Base-by-base conservation (phyloP, 2,113 vertebrate species). In the Pogona vitticeps region DNA sequence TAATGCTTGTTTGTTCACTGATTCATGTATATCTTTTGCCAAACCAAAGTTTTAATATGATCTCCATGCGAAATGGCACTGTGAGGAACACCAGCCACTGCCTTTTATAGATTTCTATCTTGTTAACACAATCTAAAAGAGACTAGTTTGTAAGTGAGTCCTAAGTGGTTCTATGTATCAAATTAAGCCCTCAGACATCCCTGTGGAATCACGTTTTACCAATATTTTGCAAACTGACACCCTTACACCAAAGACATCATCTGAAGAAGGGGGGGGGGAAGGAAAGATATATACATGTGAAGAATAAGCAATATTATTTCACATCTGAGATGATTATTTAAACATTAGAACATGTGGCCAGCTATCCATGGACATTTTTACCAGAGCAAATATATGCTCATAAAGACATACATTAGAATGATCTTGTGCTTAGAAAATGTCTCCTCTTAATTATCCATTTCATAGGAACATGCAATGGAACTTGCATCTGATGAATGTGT, bases 221-320 rank as follows among this genome's bases (percentile, higher is more conserved):
- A 78, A 72, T 36, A 87, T 90, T 86, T 68, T 88, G 76, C 87
- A 88, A 56, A 18, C 68, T 83, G 85, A 81, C 85, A 92, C 82
- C 90, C 84, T 40, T 38, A 23, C n/a, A 88, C 0, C n/a, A 88
- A 0, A 88, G 78, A 82, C 38, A 23, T 80, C 73, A 88, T 14
- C 0, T 72, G 72, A 6, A 6, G 28, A 56, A 1, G 0, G 42
- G 83, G 88, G 5, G 75, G 85, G 12, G 71, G 84, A 88, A 91
- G 6, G 56, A 5, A 20, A 33, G 80, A 86, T 42, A 85, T 59
- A 67, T 40, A 70, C 89, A 84, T 86, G 40, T 42, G 82, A 61
- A 83, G 36, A 65, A 42, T 0, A 0, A 3, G 59, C 61, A 86
- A 56, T 80, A 91, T 84, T 87, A 58, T 86, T 67, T 68, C 33